Evolutionary conservation across 2,113 vertebrate species (phyloP).

Genomic region (Sinocyclocheilus grahami): DNA sequence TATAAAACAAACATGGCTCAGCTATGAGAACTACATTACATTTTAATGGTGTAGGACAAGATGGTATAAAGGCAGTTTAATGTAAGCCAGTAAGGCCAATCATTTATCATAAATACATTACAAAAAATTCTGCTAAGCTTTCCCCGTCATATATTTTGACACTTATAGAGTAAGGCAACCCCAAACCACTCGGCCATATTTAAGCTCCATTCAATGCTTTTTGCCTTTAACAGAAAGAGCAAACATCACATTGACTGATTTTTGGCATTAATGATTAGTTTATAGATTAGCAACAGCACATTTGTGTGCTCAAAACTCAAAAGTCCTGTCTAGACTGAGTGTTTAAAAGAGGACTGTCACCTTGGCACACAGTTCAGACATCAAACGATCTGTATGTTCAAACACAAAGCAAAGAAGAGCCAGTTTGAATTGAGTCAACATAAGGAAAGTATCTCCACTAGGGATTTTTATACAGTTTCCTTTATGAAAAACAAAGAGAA

Average conservation of each 20-base stretch:
- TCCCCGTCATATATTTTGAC: slow-evolving; percentile 16
- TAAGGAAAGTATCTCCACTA: too few species aligned
- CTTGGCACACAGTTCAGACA: slow-evolving; percentile 14
- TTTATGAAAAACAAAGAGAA: too few species aligned
- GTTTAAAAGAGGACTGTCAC: background rate
- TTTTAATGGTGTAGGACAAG: background rate
- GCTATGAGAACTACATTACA: background rate
- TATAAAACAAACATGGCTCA: background rate
- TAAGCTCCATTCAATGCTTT: slow-evolving; percentile 1
- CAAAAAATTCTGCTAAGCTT: slow-evolving; percentile 10
- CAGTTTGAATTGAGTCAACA: too few species aligned
- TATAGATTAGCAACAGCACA: background rate
- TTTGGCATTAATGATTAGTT: slow-evolving; percentile 24
- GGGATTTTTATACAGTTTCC: too few species aligned
- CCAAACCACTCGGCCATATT: background rate
- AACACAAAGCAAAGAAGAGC: background rate
- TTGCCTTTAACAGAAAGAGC: slow-evolving; percentile 10
- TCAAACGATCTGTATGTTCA: background rate
- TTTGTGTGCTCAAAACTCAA: background rate
- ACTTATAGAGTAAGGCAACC: slow-evolving; percentile 24
- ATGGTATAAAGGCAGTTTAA: slow-evolving; percentile 15
- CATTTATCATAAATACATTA: slow-evolving; percentile 1
- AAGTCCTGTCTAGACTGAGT: background rate
- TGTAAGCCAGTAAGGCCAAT: slow-evolving; percentile 27
- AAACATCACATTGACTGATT: slow-evolving; percentile 12